Base-by-base conservation (phyloP, 2,797 vertebrate genomes). In the Hoplostethus mediterraneus region DNA sequence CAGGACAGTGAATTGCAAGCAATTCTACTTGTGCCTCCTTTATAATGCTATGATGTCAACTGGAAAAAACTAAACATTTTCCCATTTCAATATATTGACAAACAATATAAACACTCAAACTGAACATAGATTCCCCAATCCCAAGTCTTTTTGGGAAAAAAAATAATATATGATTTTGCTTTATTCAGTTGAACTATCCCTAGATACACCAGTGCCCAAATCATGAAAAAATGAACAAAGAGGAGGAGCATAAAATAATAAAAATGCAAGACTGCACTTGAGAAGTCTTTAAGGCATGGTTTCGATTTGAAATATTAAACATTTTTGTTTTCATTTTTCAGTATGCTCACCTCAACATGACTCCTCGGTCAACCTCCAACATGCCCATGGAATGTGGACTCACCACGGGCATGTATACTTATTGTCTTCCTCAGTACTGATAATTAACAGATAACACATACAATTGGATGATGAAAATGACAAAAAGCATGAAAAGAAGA, bases 1-100 rank as follows among this genome's bases (percentile, higher is more conserved):
- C 53, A 11, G 77, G 66, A 65, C 64, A 38, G 59, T 69, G 61
- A 83, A 33, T 28, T 31, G 77, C 52, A 75, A 52, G 63, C 42
- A 63, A 62, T 44, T 68, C 54, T 56, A 40, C n/a, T n/a, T 36
- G 69, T 28, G 45, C 59, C 54, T 75, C 17, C 11, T 38, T 62
- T 30, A 47, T 25, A 10, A 48, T 49, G 55, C 49, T 38, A 33
- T 10, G 11, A 65, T 63, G 60, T 67, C 0, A 5, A 48, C 28
- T 9, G 6, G 57, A 78, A 59, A 57, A 42, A 0, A 16, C 59
- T 63, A 63, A 9, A 3, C 11, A 2, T 8, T 61, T 63, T 17
- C 25, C 2, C 33, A 5, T 4, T 14, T 36, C 16, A 42, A 10
- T 42, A 42, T 2, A 42, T 10, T 42, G 40, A 42, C 13, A 2